Evolutionary conservation across 2,113 vertebrate species (phyloP).

Genomic region (human): GRCh38 chr2:214788001-214788500

Average conservation of each 20-base stretch:
- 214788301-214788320: slow-evolving; percentile 37
- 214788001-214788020: slow-evolving; percentile 68
- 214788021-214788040: slow-evolving; percentile 56
- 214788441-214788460: slow-evolving; percentile 66
- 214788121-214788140: background rate
- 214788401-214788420: slow-evolving; percentile 58
- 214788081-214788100: slow-evolving; percentile 56
- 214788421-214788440: slow-evolving; percentile 67
- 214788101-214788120: slow-evolving; percentile 55
- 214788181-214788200: slow-evolving; percentile 41
- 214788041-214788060: slow-evolving; percentile 77
- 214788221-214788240: slow-evolving; percentile 63
- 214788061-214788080: slow-evolving; percentile 73
- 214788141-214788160: slow-evolving; percentile 45
- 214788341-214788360: slow-evolving; percentile 69
- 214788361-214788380: slow-evolving; percentile 67
- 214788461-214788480: slow-evolving; percentile 53
- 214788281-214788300: slow-evolving; percentile 60
- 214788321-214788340: slow-evolving; percentile 68
- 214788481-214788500: slow-evolving; percentile 35
- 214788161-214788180: slow-evolving; percentile 57
- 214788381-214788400: slow-evolving; percentile 69
- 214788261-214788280: background rate
- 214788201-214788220: slow-evolving; percentile 42
- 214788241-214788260: slow-evolving; percentile 64